Percentiles rank a stretch among this genome's conserved stretches.
phyloP scores from a whole-genome alignment of 2,888 invertebrate genomes.

The Calephelis perditalis region DNA sequence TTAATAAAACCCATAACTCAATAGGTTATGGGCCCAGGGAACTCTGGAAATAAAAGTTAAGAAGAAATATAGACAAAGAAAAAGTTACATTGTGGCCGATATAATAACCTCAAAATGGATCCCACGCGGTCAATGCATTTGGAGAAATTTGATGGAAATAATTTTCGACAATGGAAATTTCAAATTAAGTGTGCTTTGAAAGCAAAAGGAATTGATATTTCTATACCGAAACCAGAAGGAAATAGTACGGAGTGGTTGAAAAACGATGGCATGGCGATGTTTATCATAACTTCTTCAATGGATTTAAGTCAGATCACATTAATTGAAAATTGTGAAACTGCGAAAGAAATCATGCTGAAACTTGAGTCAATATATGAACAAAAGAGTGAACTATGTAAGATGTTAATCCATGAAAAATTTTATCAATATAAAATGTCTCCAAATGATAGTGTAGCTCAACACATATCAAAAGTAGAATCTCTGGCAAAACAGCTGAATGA shows the following conservation, averaged over 20 bases:
- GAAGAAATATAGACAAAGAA: background rate
- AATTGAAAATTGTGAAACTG: slow-evolving; percentile 28
- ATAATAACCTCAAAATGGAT: slow-evolving; percentile 15
- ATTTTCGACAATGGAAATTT: slow-evolving; percentile 30
- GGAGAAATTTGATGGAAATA: slow-evolving; percentile 25
- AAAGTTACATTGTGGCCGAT: slow-evolving; percentile 9
- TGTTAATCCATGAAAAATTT: slow-evolving; percentile 26
- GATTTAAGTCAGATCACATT: slow-evolving; percentile 21
- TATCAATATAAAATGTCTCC: slow-evolving; percentile 27
- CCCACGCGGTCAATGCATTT: slow-evolving; percentile 15
- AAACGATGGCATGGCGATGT: slow-evolving; percentile 28
- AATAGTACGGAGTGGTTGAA: slow-evolving; percentile 21
- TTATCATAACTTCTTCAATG: slow-evolving; percentile 23
- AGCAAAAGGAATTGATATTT: slow-evolving; percentile 28
- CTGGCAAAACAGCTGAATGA: slow-evolving; percentile 27
- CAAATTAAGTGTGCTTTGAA: slow-evolving; percentile 28
- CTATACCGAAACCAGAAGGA: slow-evolving; percentile 15
- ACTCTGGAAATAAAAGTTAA: slow-evolving; percentile 1
- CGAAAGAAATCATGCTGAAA: slow-evolving; percentile 26
- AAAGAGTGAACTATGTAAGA: slow-evolving; percentile 23
- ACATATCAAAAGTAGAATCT: slow-evolving; percentile 26
- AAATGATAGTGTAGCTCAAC: slow-evolving; percentile 25
- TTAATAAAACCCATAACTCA: slow-evolving; percentile 8
- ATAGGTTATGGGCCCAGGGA: slow-evolving; percentile 9
- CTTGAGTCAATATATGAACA: slow-evolving; percentile 28